Evolutionary conservation across 2,888 invertebrate genomes (phyloP).

Genomic region (Synanthedon vespiformis): DNA sequence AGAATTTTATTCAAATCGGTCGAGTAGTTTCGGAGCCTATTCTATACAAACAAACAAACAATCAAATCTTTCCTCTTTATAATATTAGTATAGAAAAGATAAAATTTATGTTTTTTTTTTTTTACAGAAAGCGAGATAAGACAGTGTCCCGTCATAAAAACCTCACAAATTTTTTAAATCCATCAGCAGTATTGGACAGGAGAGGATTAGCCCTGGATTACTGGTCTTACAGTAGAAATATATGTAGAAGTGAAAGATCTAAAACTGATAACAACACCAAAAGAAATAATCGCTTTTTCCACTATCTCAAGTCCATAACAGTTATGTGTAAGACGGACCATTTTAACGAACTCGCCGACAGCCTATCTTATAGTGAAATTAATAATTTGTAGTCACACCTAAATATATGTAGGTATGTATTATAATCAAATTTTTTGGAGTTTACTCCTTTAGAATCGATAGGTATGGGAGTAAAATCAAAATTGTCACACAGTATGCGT

Average conservation of each 20-base stretch:
- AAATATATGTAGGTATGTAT: too few species aligned
- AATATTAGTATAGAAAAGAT: too few species aligned
- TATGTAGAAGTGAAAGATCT: slow-evolving; percentile 76
- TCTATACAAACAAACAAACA: too few species aligned
- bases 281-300: slow-evolving; percentile 81
- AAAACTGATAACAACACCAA: slow-evolving; percentile 72
- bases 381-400: background rate
- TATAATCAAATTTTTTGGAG: too few species aligned
- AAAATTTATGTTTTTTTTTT: slow-evolving; percentile 3
- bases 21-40: too few species aligned
- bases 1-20: too few species aligned
- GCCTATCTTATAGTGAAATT: slow-evolving; percentile 27
- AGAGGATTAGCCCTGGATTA: slow-evolving; percentile 75
- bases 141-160: slow-evolving; percentile 36
- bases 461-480: too few species aligned
- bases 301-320: slow-evolving; percentile 77
- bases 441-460: too few species aligned
- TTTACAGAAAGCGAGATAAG: slow-evolving; percentile 60
- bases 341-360: slow-evolving; percentile 59
- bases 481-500: too few species aligned
- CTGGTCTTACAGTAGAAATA: slow-evolving; percentile 75
- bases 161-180: slow-evolving; percentile 62
- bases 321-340: slow-evolving; percentile 58
- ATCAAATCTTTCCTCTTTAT: too few species aligned
- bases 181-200: slow-evolving; percentile 59